Base-by-base conservation (phyloP, 2,888 invertebrate species). In the Cotesia congregata region DNA sequence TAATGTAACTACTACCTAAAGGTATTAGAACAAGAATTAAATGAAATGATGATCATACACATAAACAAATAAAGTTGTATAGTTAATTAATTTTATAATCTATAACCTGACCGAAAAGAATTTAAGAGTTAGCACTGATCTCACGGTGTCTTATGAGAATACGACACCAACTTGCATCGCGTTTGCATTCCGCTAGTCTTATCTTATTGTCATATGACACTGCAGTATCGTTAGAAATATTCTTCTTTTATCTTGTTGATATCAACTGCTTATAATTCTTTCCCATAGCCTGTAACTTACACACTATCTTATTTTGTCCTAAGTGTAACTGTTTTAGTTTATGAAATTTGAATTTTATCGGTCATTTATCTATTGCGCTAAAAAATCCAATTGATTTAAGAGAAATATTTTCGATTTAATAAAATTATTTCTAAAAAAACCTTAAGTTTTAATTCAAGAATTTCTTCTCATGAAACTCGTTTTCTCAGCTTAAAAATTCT, bases 201-300 rank as follows among this genome's bases (percentile, higher is more conserved):
- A 77, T 78, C 77, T 77, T 71, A 68, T 71, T 81, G 81, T 79
- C 80, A 82, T 76, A 80, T 78, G 78, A 78, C 78, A 77, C 70
- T 68, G 69, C 75, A 79, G 78, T 78, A 72, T 76, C 78, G 79
- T 79, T 80, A 77, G 79, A 80, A 78, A 77, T 71, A 70, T 68
- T 59, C 65, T 67, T 20, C 12, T 62, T 72, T 20, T 67, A 20
- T 39, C 41, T 74, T 38, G 67, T 20, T 67, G 12, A 12, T 12
- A 50, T 50, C 50, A 50, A 12, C 50, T 50, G 7, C 50, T 50
- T 50, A 50, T 50, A 50, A 61, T 61, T 39, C 20, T 50, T 50
- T 50, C 50, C 50, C 50, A 50, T 50, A 12, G 4, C 1, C 12
- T 7, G 2, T 6, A 50, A 12, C 50, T 7, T 50, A 2, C 1